These are phyloP conservation scores for Meriones unguiculatus DNA, from an alignment of 2,113 vertebrate species.

Conservation along the genomic window DNA sequence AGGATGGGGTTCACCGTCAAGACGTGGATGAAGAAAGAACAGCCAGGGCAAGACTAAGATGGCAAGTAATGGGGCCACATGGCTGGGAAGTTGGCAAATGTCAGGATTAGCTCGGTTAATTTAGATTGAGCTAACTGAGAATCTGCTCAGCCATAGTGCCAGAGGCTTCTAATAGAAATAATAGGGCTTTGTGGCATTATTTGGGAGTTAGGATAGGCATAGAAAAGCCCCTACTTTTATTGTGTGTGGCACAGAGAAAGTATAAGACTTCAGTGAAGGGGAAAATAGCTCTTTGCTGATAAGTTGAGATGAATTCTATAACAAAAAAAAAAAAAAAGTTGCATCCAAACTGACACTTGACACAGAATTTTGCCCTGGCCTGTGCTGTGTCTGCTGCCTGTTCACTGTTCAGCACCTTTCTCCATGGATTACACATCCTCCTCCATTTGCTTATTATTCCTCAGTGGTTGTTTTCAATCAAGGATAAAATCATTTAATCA, in stretches of 20 bases:
- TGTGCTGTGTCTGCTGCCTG: not conserved
- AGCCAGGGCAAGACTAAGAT: too few relatives aligned
- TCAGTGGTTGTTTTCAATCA: slow-evolving; percentile 25
- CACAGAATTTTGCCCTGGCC: not conserved
- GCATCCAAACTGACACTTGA: not conserved
- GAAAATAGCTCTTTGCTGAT: not conserved
- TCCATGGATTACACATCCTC: not conserved
- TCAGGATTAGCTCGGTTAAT: too few relatives aligned
- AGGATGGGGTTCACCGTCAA: too few relatives aligned
- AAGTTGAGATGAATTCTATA: not conserved
- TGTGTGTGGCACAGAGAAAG: not conserved
- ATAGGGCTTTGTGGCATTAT: too few relatives aligned
- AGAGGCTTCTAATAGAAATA: too few relatives aligned
- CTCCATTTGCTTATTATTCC: slow-evolving; percentile 45
- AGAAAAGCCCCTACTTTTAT: too few relatives aligned
- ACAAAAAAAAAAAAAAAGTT: not conserved
- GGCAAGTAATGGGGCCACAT: too few relatives aligned
- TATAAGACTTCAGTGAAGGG: not conserved
- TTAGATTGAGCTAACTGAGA: too few relatives aligned
- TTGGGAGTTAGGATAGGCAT: too few relatives aligned
- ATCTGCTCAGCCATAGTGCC: too few relatives aligned
- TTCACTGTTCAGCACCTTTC: not conserved
- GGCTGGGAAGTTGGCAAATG: too few relatives aligned
- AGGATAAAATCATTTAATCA: slow-evolving; percentile 67
- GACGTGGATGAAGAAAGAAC: too few relatives aligned